phyloP scores from a whole-genome alignment of 2,888 invertebrate species.

The Drosophila diplacantha region DNA sequence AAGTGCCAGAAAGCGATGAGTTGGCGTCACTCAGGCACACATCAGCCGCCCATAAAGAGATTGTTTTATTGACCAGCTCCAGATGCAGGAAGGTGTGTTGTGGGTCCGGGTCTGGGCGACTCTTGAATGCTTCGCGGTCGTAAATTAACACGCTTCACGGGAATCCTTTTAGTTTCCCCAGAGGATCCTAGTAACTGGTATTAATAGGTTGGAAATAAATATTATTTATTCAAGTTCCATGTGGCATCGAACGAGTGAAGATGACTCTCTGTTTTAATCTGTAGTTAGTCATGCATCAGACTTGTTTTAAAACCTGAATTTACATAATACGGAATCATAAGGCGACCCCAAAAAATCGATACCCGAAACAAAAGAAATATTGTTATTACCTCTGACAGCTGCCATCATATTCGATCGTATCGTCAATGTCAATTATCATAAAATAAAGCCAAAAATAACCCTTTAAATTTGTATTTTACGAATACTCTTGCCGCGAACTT shows the following conservation, averaged over 20 bases:
- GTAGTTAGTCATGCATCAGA: constrained; percentile 22
- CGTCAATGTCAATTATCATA: constrained; percentile 58
- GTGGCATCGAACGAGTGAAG: neutral
- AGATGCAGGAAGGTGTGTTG: constrained; percentile 10
- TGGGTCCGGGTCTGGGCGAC: constrained; percentile 21
- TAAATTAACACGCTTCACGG: constrained; percentile 14
- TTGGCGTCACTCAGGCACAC: constrained; percentile 36
- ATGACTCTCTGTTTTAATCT: neutral
- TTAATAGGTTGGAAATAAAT: neutral
- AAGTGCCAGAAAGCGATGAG: constrained; percentile 47
- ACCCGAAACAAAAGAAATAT: constrained; percentile 32
- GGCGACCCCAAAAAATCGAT: constrained; percentile 31
- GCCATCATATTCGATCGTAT: constrained; percentile 58
- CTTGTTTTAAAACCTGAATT: constrained; percentile 27
- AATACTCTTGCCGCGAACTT: constrained; percentile 34
- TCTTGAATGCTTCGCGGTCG: constrained; percentile 14
- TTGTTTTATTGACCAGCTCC: constrained; percentile 25
- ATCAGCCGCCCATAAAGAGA: constrained; percentile 34
- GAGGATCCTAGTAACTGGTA: neutral
- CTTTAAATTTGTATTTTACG: constrained; percentile 39
- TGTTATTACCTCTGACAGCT: constrained; percentile 60
- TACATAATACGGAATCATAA: constrained; percentile 24
- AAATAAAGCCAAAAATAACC: constrained; percentile 51
- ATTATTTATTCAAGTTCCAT: neutral
- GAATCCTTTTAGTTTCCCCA: neutral